Evolutionary conservation across 2,888 invertebrate genomes (phyloP).

Genomic region (Platycnemis pennipes): DNA sequence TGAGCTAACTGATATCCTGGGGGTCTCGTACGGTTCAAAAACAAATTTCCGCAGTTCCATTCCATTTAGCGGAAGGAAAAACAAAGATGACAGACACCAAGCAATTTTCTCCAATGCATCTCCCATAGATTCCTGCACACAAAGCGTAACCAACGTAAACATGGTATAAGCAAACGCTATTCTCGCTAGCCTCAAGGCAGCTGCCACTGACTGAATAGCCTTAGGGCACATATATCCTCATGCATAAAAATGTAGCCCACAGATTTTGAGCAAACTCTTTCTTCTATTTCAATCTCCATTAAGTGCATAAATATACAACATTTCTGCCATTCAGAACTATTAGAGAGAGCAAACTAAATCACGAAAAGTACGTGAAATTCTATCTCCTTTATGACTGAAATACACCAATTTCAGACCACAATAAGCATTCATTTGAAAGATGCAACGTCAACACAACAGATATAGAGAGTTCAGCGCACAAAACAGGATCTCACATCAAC

Average conservation of each 20-base stretch:
- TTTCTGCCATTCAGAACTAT: background rate
- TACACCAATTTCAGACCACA: too few relatives aligned
- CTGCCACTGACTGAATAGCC: background rate
- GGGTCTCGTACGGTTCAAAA: too few relatives aligned
- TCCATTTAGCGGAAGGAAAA: background rate
- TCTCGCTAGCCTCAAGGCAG: background rate
- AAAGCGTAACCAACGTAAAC: slow-evolving; percentile 36
- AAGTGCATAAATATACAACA: background rate
- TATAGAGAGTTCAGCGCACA: too few relatives aligned
- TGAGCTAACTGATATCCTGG: too few relatives aligned
- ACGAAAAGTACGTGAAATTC: background rate
- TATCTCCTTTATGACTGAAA: too few relatives aligned
- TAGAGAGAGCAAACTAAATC: background rate
- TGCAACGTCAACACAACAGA: background rate
- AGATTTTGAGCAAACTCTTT: background rate
- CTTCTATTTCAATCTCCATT: background rate
- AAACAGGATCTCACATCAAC: background rate
- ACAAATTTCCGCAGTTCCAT: too few relatives aligned
- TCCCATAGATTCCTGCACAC: background rate
- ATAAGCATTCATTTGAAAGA: background rate
- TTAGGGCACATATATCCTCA: background rate
- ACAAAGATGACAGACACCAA: background rate
- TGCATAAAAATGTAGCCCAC: background rate
- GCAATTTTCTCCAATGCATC: background rate
- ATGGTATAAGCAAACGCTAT: background rate